Conservation (phyloP, 2,113 vertebrate genomes). For the Mustela lutreola region DNA sequence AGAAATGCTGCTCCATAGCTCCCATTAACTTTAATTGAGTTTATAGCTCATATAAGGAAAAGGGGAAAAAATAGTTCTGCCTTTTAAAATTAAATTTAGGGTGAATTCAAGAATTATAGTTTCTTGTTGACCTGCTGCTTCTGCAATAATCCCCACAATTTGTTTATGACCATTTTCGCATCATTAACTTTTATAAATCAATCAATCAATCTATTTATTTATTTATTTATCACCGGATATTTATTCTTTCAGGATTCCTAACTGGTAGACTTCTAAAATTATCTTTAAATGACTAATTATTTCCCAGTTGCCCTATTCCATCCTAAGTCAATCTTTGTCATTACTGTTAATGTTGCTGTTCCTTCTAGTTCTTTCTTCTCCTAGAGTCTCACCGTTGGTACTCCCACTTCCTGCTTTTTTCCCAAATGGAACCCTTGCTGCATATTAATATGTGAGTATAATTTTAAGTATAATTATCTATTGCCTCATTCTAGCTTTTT, state of each 20-base stretch:
- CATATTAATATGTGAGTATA: conserved; percentile 45
- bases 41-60: conserved; percentile 12
- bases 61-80: neutral
- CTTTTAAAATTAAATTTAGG: conserved; percentile 76
- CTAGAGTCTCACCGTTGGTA: neutral
- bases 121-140: conserved; percentile 39
- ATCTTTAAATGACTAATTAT: conserved; percentile 36
- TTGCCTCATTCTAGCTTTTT: neutral
- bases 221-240: neutral
- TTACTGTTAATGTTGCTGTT: neutral
- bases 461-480: conserved; percentile 38
- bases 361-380: neutral
- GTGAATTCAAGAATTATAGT: conserved; percentile 50
- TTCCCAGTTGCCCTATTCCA: conserved; percentile 49
- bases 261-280: conserved; percentile 30
- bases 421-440: neutral
- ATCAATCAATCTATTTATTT: neutral
- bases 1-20: conserved; percentile 62
- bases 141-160: conserved; percentile 30
- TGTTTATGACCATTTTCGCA: conserved; percentile 49
- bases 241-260: neutral
- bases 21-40: conserved; percentile 74
- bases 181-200: conserved; percentile 57
- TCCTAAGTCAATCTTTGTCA: neutral
- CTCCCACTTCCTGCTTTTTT: neutral